Percentiles rank a stretch among this genome's conserved stretches.
phyloP scores from a whole-genome alignment of 2,797 vertebrate species.

The Monodelphis domestica region DNA sequence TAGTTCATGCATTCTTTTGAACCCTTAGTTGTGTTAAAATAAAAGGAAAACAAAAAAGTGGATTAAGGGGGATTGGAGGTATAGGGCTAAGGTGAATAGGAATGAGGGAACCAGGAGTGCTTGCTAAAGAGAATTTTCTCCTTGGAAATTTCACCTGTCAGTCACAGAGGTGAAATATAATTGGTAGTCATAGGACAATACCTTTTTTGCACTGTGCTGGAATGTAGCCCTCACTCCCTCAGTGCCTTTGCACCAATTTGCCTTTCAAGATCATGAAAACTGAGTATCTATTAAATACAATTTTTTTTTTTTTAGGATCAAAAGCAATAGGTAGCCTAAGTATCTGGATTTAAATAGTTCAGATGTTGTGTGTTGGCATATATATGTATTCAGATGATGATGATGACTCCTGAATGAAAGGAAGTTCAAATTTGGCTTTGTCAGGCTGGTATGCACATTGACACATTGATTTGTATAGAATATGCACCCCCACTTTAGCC shows the following conservation, averaged over 20 bases:
- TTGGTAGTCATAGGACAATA: background rate
- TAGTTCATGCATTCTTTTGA: background rate
- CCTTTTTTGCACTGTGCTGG: background rate
- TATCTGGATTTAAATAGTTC: background rate
- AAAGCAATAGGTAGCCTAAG: background rate
- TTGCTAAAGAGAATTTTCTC: too few species aligned
- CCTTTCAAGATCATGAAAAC: background rate
- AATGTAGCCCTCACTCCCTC: background rate
- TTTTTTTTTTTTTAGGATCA: background rate
- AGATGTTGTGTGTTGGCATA: background rate
- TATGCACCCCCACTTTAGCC: background rate
- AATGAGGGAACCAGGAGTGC: background rate
- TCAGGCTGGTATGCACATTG: background rate
- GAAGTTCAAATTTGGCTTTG: background rate
- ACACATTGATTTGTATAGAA: background rate
- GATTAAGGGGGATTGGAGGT: background rate
- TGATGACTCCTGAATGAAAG: conserved; percentile 6
- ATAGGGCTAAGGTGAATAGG: background rate
- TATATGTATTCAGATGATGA: background rate
- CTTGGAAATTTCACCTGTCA: too few species aligned
- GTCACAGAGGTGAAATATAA: background rate
- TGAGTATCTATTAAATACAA: background rate
- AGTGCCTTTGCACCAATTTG: background rate
- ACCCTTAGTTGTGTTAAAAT: background rate
- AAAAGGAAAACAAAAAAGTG: background rate